These are phyloP conservation scores for Melanotaenia trifasciata DNA, from an alignment of 2,797 vertebrate genomes.

Conservation along the genomic window DNA sequence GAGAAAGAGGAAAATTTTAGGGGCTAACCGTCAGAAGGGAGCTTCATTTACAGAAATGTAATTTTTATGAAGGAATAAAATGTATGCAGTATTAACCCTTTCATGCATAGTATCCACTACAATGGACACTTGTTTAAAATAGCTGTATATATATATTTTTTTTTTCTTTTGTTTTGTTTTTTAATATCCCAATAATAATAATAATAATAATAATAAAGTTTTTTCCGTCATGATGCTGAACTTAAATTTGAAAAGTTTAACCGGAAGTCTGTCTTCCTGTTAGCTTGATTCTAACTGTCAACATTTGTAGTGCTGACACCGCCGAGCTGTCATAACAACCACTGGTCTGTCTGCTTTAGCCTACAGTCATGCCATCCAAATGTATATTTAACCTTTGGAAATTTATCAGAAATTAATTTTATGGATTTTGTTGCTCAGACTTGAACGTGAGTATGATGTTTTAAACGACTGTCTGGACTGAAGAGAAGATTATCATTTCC, in stretches of 20 bases:
- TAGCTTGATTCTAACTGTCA: constrained; percentile 29
- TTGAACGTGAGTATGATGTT: background rate
- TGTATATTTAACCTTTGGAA: background rate
- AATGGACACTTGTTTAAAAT: no score
- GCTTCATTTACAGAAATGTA: background rate
- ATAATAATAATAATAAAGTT: no score
- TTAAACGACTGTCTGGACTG: constrained; percentile 2
- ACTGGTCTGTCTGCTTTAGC: background rate
- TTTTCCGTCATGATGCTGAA: background rate
- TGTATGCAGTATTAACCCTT: no score
- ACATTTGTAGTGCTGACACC: background rate
- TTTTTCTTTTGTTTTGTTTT: no score
- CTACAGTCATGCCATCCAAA: background rate
- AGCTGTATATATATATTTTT: no score
- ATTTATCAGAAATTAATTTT: background rate
- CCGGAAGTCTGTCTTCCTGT: constrained; percentile 9
- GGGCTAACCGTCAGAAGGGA: background rate
- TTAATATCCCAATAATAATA: no score
- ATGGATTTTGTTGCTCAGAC: background rate
- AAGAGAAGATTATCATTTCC: constrained; percentile 30
- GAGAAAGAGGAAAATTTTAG: no score
- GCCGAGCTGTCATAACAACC: constrained; percentile 27
- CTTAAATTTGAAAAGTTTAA: constrained; percentile 30
- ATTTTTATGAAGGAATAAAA: no score
- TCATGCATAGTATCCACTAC: no score